A percentile compares a stretch with the other conserved stretches of the same genome.
Evolutionary conservation across 2,888 invertebrate species (phyloP).

Genomic region (Caenorhabditis sp.): DNA sequence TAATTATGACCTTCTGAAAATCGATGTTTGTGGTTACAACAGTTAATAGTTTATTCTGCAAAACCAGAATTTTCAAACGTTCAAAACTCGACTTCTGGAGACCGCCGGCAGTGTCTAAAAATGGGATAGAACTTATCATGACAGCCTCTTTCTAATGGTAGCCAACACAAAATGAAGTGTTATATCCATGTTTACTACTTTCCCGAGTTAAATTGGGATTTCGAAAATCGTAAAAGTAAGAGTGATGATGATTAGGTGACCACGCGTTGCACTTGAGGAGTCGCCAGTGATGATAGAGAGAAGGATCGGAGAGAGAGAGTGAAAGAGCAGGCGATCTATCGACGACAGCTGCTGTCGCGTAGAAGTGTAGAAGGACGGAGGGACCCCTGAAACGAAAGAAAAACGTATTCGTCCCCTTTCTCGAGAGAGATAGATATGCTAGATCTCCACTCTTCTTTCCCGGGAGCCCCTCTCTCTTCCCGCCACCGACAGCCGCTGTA

Average conservation of each 20-base stretch:
- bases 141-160: no score
- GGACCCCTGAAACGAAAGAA: constrained; percentile 56
- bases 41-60: no score
- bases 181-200: no score
- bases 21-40: no score
- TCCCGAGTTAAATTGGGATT: background rate
- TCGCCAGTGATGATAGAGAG: constrained; percentile 47
- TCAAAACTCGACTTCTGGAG: no score
- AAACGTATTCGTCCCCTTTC: constrained; percentile 48
- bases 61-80: no score
- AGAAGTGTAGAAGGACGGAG: constrained; percentile 26
- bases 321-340: constrained; percentile 43
- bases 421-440: constrained; percentile 29
- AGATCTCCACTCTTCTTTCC: background rate
- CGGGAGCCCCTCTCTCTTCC: constrained; percentile 32
- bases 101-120: no score
- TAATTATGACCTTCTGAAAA: no score
- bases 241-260: constrained; percentile 63
- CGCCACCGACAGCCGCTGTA: constrained; percentile 64
- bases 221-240: constrained; percentile 44
- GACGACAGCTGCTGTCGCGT: constrained; percentile 51
- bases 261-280: constrained; percentile 63
- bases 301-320: constrained; percentile 4
- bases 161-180: no score
- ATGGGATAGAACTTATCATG: no score